A percentile compares a stretch with the other conserved stretches of the same genome.
These are phyloP conservation scores for Akabosia matsudoensis DNA, from an alignment of 1,140 invertebrate genomes.

Conservation along the genomic window DNA sequence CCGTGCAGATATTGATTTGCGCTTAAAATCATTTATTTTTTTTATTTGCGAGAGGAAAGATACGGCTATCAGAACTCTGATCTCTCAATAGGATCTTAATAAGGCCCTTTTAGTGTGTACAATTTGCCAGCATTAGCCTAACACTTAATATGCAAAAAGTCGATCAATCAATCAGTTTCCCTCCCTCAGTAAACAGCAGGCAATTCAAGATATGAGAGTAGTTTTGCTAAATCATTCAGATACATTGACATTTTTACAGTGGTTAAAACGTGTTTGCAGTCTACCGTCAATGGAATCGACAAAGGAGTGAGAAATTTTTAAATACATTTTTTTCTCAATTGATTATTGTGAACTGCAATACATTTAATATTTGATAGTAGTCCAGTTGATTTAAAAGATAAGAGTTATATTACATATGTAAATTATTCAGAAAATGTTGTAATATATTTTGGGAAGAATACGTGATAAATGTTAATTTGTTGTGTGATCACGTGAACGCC, in stretches of 20 bases:
- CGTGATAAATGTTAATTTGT: slow-evolving; percentile 10
- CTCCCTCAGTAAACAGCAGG: not conserved
- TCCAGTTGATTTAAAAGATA: not conserved
- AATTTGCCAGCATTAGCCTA: not conserved
- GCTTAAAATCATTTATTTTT: too few species aligned
- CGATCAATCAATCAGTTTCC: not conserved
- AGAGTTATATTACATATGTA: slow-evolving; percentile 3
- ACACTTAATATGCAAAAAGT: not conserved
- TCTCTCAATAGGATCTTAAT: not conserved
- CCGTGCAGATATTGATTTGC: too few species aligned
- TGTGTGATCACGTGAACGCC: slow-evolving; percentile 22
- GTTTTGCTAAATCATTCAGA: not conserved
- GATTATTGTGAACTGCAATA: not conserved
- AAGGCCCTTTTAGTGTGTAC: not conserved
- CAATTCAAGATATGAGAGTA: not conserved
- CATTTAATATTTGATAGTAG: not conserved
- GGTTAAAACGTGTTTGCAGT: too few species aligned
- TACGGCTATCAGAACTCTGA: not conserved
- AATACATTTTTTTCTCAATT: too few species aligned
- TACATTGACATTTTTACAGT: not conserved
- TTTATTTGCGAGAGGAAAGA: not conserved
- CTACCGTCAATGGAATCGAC: not conserved
- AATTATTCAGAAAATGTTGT: slow-evolving; percentile 20
- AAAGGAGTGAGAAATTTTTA: too few species aligned
- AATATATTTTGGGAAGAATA: not conserved